Conservation (phyloP, 1,140 invertebrate genomes). For the Elymnias hypermnestra region DNA sequence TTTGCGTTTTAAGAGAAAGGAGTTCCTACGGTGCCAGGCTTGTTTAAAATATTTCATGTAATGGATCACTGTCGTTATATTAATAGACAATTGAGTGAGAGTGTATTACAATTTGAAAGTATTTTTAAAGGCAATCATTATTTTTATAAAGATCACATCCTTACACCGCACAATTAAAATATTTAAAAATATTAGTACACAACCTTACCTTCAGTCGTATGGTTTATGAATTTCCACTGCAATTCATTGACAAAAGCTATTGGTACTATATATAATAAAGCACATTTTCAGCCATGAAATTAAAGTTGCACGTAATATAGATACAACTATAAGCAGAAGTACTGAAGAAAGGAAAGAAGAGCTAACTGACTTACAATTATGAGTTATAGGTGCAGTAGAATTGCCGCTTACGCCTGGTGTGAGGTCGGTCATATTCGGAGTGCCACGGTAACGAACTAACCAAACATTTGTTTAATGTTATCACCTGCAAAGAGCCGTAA, state of each 20-base stretch:
- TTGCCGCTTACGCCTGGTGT: conserved; percentile 35
- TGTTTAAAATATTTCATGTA: background rate
- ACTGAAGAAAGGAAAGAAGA: conserved; percentile 9
- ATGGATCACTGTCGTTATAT: too few species aligned
- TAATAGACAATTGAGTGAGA: too few species aligned
- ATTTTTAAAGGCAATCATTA: background rate
- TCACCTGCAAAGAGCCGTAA: conserved; percentile 72
- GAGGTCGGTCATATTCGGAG: conserved; percentile 42
- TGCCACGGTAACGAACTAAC: conserved; percentile 73
- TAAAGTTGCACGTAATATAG: too few species aligned
- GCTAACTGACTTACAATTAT: conserved; percentile 47
- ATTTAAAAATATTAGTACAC: too few species aligned
- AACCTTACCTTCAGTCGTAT: too few species aligned
- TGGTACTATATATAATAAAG: background rate
- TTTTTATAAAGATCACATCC: background rate
- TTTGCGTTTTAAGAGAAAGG: background rate
- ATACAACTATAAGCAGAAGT: too few species aligned
- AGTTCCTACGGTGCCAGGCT: background rate
- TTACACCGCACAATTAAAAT: background rate
- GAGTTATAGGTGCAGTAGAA: conserved; percentile 42
- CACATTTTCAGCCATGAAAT: conserved; percentile 1
- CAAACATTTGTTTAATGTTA: conserved; percentile 76
- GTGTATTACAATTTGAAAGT: too few species aligned
- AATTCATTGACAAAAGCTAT: background rate
- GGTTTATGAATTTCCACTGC: too few species aligned